A percentile compares a stretch with the other conserved stretches of the same genome.
Conservation (phyloP, 2,113 vertebrate species). For the Sclerurus mexicanus region DNA sequence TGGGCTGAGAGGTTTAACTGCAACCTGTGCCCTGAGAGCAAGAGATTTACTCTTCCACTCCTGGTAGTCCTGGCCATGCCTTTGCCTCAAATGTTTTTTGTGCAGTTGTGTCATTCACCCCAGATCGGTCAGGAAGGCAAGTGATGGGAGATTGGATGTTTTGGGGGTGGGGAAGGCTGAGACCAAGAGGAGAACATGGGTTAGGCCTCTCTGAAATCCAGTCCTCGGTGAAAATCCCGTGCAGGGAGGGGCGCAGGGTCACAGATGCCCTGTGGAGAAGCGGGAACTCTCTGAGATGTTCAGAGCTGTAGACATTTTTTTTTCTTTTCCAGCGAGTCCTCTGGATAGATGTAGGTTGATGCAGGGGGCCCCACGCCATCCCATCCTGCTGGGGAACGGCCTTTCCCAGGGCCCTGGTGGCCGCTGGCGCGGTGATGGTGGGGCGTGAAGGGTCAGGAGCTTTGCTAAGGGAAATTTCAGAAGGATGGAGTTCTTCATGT, state of each 20-base stretch:
- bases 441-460: background rate
- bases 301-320: background rate
- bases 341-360: background rate
- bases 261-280: accelerated
- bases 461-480: background rate
- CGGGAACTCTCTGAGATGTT: background rate
- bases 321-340: accelerated
- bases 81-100: background rate
- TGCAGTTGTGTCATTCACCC: background rate
- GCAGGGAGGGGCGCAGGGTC: accelerated
- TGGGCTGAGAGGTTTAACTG: background rate
- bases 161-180: background rate
- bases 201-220: background rate
- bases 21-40: background rate
- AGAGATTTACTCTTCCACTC: background rate
- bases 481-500: background rate
- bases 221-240: background rate
- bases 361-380: background rate
- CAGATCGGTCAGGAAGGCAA: background rate
- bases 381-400: background rate
- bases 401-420: background rate
- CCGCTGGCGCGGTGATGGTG: accelerated
- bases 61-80: background rate
- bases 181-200: background rate
- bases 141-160: background rate